Percentiles rank a stretch among this genome's conserved stretches.
Evolutionary conservation across 2,888 invertebrate genomes (phyloP).

Genomic region (Chymomyza caudatula): DNA sequence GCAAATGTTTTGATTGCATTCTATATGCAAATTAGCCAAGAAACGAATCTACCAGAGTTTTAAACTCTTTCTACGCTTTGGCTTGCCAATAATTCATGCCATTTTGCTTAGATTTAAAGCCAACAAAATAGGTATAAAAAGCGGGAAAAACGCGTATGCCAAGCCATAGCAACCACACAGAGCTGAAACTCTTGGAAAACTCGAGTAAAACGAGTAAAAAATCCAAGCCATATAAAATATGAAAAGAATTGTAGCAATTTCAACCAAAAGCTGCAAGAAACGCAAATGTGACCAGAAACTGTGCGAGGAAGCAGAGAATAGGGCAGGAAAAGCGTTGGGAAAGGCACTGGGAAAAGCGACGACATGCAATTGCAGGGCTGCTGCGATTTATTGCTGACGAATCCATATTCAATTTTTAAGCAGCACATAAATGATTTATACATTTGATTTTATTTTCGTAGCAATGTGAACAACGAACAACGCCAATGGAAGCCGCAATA

Average conservation of each 20-base stretch:
- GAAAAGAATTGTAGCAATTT: conserved; percentile 69
- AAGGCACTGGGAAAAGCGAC: neutral
- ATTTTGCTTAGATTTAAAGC: neutral
- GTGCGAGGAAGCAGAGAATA: neutral
- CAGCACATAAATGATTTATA: conserved; percentile 67
- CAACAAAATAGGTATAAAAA: neutral
- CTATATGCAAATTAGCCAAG: conserved; percentile 60
- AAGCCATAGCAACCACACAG: neutral
- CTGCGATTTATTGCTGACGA: conserved; percentile 69
- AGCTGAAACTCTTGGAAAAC: neutral
- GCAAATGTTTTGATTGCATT: conserved; percentile 47
- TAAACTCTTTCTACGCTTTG: conserved; percentile 22
- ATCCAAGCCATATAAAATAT: conserved; percentile 48
- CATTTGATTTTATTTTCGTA: conserved; percentile 65
- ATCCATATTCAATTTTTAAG: conserved; percentile 71
- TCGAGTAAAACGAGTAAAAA: neutral
- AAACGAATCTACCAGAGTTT: conserved; percentile 22
- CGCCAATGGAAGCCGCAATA: conserved; percentile 23
- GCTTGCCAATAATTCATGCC: conserved; percentile 16
- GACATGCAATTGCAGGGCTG: conserved; percentile 2
- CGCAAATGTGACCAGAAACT: conserved; percentile 57
- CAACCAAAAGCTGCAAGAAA: conserved; percentile 50
- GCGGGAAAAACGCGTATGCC: neutral
- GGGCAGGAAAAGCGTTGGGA: neutral
- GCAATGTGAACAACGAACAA: conserved; percentile 14